phyloP scores from a whole-genome alignment of 2,888 invertebrate species.

The Euplagia quadripunctaria region DNA sequence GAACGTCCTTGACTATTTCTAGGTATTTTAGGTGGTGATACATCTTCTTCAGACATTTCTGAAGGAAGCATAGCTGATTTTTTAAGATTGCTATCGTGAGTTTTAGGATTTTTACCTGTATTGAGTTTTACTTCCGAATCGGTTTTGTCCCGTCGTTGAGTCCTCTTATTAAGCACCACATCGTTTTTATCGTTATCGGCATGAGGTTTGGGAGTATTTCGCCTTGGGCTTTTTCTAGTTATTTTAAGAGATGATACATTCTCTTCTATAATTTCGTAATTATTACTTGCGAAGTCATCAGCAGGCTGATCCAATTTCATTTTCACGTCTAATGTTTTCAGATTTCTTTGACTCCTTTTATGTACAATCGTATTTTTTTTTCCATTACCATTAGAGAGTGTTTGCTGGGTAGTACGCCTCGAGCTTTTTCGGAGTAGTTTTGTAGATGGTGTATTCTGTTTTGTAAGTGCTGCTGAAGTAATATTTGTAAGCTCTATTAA shows the following conservation, averaged over 20 bases:
- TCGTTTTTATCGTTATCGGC: background rate
- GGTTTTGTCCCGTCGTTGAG: background rate
- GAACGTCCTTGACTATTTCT: slow-evolving; percentile 43
- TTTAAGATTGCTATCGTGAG: background rate
- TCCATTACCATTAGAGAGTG: background rate
- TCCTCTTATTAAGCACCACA: background rate
- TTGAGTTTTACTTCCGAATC: background rate
- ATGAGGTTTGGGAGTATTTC: background rate
- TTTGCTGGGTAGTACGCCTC: background rate
- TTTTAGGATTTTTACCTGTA: background rate
- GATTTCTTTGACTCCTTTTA: background rate
- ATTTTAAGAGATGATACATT: slow-evolving; percentile 1
- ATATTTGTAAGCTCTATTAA: slow-evolving; percentile 15
- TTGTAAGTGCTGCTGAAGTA: background rate
- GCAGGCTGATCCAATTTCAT: background rate
- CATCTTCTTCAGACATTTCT: slow-evolving; percentile 54
- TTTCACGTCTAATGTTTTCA: background rate
- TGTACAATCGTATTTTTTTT: background rate
- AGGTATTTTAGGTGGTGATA: slow-evolving; percentile 72
- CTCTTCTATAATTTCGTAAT: background rate
- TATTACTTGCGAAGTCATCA: background rate
- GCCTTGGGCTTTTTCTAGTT: slow-evolving; percentile 2
- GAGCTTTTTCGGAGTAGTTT: slow-evolving; percentile 4
- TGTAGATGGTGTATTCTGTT: background rate
- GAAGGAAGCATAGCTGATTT: slow-evolving; percentile 16